Conservation (phyloP, 2,113 vertebrate species). For the Stomatorhinus ivindoensis region DNA sequence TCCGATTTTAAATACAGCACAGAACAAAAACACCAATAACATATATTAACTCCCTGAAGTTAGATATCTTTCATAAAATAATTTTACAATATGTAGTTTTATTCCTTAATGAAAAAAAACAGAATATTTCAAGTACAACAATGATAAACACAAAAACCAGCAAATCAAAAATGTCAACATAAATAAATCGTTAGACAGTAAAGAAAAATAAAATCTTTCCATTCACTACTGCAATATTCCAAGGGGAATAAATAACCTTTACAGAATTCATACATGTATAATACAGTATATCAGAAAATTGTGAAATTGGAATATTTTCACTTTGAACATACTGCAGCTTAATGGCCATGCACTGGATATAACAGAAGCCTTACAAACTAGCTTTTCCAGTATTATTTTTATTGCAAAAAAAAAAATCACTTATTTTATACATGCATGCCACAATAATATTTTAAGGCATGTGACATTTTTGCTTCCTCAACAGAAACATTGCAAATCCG, state of each 20-base stretch:
- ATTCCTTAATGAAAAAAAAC: background rate
- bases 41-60: background rate
- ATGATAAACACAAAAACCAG: background rate
- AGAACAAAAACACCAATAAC: background rate
- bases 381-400: background rate
- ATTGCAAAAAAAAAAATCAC: background rate
- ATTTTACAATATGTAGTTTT: background rate
- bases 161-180: background rate
- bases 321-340: background rate
- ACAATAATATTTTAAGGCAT: constrained; percentile 4
- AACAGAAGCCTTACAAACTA: background rate
- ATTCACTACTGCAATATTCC: background rate
- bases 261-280: background rate
- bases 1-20: background rate
- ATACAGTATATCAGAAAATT: background rate
- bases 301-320: background rate
- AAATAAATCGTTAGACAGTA: background rate
- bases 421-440: background rate
- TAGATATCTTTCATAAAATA: constrained; percentile 2
- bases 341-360: background rate
- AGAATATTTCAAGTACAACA: background rate
- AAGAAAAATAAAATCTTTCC: background rate
- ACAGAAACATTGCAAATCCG: constrained; percentile 1
- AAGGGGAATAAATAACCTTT: background rate
- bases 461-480: constrained; percentile 3